These are phyloP conservation scores for Pseudopleuronectes americanus DNA, from an alignment of 2,797 vertebrate genomes.

Conservation along the genomic window DNA sequence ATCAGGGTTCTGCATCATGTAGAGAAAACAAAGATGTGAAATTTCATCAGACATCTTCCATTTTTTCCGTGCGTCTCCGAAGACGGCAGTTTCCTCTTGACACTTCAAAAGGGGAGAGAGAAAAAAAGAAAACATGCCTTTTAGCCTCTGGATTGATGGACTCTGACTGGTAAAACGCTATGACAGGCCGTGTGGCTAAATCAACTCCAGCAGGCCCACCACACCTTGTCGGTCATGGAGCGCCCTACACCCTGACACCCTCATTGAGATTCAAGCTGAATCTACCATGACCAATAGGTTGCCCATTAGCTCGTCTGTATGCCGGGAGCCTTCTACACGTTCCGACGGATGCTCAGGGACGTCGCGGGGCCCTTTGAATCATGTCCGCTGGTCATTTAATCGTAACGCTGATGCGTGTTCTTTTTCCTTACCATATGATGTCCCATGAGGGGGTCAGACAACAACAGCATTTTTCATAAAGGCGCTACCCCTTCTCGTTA, in stretches of 20 bases:
- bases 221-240: constrained; percentile 82
- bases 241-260: constrained; percentile 69
- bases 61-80: constrained; percentile 55
- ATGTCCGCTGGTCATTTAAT: constrained; percentile 81
- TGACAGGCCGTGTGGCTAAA: constrained; percentile 75
- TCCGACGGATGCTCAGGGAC: constrained; percentile 78
- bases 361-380: constrained; percentile 68
- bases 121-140: constrained; percentile 45
- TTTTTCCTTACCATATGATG: constrained; percentile 71
- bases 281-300: constrained; percentile 82
- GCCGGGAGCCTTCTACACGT: constrained; percentile 74
- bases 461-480: constrained; percentile 77
- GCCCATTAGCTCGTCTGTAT: constrained; percentile 82
- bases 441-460: constrained; percentile 77
- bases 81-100: constrained; percentile 53
- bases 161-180: constrained; percentile 72
- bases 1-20: constrained; percentile 48
- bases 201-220: constrained; percentile 76
- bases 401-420: constrained; percentile 76
- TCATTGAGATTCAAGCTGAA: constrained; percentile 82
- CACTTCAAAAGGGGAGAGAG: constrained; percentile 58
- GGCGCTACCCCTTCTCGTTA: constrained; percentile 37
- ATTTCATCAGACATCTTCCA: constrained; percentile 51
- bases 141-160: constrained; percentile 64
- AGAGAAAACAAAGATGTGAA: constrained; percentile 66